These are phyloP conservation scores for Osmerus eperlanus DNA, from an alignment of 2,113 vertebrate genomes.

Conservation along the genomic window DNA sequence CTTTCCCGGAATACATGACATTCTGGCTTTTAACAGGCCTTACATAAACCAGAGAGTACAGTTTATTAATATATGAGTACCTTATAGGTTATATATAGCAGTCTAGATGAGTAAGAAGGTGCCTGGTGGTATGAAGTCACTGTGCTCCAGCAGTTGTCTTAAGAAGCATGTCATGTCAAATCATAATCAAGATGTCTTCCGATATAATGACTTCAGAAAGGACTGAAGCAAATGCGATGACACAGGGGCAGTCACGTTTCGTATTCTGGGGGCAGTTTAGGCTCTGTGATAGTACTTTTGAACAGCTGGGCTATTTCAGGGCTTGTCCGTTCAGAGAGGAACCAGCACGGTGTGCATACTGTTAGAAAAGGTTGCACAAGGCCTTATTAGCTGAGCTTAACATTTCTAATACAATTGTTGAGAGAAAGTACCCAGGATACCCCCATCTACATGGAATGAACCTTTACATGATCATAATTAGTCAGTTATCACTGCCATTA, in stretches of 20 bases:
- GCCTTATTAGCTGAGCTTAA: conserved; percentile 45
- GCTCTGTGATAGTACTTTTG: background rate
- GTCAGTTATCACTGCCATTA: conserved; percentile 55
- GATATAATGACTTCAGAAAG: conserved; percentile 6
- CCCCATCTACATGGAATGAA: conserved; percentile 25
- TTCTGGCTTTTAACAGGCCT: conserved; percentile 14
- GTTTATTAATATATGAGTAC: conserved; percentile 5
- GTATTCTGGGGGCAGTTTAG: background rate
- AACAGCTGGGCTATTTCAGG: background rate
- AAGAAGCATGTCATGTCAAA: background rate
- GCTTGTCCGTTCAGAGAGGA: background rate
- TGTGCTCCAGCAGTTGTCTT: background rate
- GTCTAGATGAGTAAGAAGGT: background rate
- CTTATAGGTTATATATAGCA: background rate
- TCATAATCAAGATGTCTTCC: background rate
- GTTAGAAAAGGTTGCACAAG: conserved; percentile 28
- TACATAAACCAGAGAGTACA: conserved; percentile 8
- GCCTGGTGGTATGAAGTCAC: background rate
- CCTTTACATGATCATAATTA: conserved; percentile 44
- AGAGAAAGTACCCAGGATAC: conserved; percentile 28
- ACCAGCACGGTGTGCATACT: background rate
- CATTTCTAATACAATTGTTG: conserved; percentile 34
- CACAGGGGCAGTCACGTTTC: background rate
- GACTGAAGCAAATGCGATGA: background rate
- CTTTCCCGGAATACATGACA: conserved; percentile 9